Evolutionary conservation across 2,888 invertebrate genomes (phyloP).

Genomic region (Tipula vernalis): DNA sequence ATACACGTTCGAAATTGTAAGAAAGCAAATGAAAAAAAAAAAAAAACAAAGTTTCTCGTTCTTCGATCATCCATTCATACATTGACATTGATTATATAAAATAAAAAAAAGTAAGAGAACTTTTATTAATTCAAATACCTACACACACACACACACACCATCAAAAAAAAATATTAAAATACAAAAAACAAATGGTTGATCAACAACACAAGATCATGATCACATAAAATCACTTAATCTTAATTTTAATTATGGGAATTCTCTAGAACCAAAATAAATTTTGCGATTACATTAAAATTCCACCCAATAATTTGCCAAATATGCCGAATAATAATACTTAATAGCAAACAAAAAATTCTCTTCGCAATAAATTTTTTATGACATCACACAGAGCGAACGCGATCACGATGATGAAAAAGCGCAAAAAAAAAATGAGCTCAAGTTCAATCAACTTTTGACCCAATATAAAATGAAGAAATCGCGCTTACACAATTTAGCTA

Average conservation of each 20-base stretch:
- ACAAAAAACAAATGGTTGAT: neutral
- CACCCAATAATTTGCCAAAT: neutral
- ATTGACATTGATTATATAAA: slow-evolving; percentile 1
- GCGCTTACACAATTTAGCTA: neutral
- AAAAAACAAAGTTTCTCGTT: neutral
- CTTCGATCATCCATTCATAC: neutral
- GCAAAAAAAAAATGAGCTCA: neutral
- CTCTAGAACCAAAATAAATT: neutral
- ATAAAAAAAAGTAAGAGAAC: neutral
- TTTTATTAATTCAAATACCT: neutral
- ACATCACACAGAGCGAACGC: neutral
- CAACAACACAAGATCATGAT: neutral
- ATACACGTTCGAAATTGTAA: slow-evolving; percentile 7
- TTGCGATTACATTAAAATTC: neutral
- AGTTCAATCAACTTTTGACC: slow-evolving; percentile 10
- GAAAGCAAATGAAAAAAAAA: neutral
- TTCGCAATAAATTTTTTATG: neutral
- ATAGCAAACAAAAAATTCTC: neutral
- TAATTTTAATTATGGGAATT: slow-evolving; percentile 7
- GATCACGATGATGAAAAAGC: neutral
- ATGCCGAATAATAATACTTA: neutral
- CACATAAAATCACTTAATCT: neutral
- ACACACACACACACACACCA: neutral
- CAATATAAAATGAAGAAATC: neutral
- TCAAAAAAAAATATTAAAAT: neutral